Base-by-base conservation (phyloP, 2,888 invertebrate genomes). In the Sphecodes monilicornis region DNA sequence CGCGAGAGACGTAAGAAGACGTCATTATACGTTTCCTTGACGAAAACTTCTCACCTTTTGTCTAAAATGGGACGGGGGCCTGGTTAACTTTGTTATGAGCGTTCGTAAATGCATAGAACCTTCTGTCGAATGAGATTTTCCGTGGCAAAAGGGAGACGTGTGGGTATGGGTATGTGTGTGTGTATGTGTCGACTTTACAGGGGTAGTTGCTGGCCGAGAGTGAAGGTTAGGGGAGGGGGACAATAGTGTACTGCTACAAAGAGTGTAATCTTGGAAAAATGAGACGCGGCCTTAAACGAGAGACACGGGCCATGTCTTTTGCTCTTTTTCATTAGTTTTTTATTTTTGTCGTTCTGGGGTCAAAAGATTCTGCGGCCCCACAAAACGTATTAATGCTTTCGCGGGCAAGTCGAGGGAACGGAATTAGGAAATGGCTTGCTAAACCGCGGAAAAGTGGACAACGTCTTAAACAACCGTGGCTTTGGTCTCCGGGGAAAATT, bases 1-100 rank as follows among this genome's bases (percentile, higher is more conserved):
- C 18, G 32, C 16, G 26, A 22, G 36, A 54, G 72, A 72, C 60
- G 76, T 69, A 69, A 85, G 78, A 69, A 85, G 78, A 73, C 78
- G 76, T 78, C 78, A 54, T 85, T 79, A 60, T 26, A 83, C 54
- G 72, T 83, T 76, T 76, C 76, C 78, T 79, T 76, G 72, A 69
- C 78, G 83, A 46, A 84, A 83, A 85, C 76, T 76, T 68, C n/a
- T 85, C 68, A 46, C 54, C 70, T 73, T 83, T 79, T 76, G 76
- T 76, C 18, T 64, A 36, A 69, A 39, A 60, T 22, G 43, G 71
- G 71, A 76, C 72, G 68, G 46, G 60, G 43, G 16, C 18, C 36
- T 54, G 73, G 84, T 57, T 76, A 85, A 78, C 75, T 60, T 69
- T 54, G 43, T 83, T 78, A 73, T 32, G 39, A 13, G 66, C 60